Percentiles rank a stretch among this genome's conserved stretches.
Conservation (phyloP, 2,797 vertebrate genomes). For the Pangasius sanitwongsei region DNA sequence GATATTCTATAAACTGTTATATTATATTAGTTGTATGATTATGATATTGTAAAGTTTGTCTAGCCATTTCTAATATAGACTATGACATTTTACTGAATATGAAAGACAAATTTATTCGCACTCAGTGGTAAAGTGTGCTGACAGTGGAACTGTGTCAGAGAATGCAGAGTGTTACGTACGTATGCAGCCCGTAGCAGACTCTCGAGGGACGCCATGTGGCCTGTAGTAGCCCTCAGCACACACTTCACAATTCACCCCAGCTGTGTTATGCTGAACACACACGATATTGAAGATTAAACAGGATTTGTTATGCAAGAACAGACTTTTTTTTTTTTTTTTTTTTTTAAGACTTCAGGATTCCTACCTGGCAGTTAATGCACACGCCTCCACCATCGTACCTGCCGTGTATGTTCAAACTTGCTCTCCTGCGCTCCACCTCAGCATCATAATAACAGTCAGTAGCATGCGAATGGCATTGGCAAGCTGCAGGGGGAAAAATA, state of each 20-base stretch:
- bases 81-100: not conserved
- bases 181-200: slow-evolving; percentile 81
- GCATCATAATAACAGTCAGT: slow-evolving; percentile 89
- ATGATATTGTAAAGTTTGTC: not conserved
- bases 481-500: slow-evolving; percentile 73
- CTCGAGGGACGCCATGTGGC: slow-evolving; percentile 71
- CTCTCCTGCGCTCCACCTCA: slow-evolving; percentile 77
- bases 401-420: slow-evolving; percentile 87
- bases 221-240: slow-evolving; percentile 86
- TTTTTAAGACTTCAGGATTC: slow-evolving; percentile 36
- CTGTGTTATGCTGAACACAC: slow-evolving; percentile 87
- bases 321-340: not conserved
- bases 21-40: not conserved
- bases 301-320: not conserved
- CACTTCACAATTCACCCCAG: slow-evolving; percentile 89
- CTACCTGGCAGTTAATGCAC: slow-evolving; percentile 93
- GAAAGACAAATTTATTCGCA: no score
- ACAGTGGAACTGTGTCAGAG: not conserved
- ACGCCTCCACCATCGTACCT: slow-evolving; percentile 88
- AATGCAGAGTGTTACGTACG: slow-evolving; percentile 73
- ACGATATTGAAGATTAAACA: not conserved
- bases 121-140: not conserved
- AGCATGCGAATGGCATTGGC: slow-evolving; percentile 92
- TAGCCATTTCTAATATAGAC: not conserved
- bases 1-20: not conserved